Evolutionary conservation across 2,888 invertebrate genomes (phyloP), one percentile per base, ranked within the genome.

Genomic region (Gari tellinella): DNA sequence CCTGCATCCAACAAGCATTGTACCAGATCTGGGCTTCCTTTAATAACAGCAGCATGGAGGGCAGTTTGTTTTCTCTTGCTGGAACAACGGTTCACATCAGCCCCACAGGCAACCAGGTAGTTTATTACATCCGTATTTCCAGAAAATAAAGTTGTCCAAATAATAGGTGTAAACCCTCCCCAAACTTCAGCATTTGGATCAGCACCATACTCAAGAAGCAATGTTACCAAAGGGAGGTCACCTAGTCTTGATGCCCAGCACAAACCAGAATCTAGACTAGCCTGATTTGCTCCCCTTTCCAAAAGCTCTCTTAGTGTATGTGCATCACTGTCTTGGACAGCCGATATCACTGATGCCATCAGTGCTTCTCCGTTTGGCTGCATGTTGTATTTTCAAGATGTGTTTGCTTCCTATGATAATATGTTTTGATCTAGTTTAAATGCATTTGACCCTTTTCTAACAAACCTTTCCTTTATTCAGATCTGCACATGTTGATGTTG

Each of bases 161-260:
- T 69, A 7, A 85, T 66, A n/a, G 85, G 83, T 17, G 83, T 80
- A 56, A 82, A 82, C 19, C 85, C 85, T 49, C 82, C 83, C 80
- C 81, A 84, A 3, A 82, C 72, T 46, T 76, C 68, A 7, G 70
- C 78, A 66, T 83, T 82, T 19, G 65, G 64, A 57, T 83, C 51
- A 12, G 82, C 85, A 2, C 82, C 82, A 23, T 51, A 48, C 1
- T 73, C 61, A 12, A 84, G n/a, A 23, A 85, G 63, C 2, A 64
- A 43, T 12, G 62, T 41, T 8, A 81, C 68, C 38, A 83, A 69
- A 45, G 80, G 64, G 57, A 73, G 41, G 52, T 76, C 57, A 41
- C 83, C 85, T 40, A 82, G 74, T 38, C 85, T 73, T 49, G 82
- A 63, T 10, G 83, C 83, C 85, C 85, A 85, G 53, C 82, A 85